Percentiles rank a stretch among this genome's conserved stretches.
Evolutionary conservation across 2,888 invertebrate species (phyloP).

Genomic region (Orthonevra nobilis): DNA sequence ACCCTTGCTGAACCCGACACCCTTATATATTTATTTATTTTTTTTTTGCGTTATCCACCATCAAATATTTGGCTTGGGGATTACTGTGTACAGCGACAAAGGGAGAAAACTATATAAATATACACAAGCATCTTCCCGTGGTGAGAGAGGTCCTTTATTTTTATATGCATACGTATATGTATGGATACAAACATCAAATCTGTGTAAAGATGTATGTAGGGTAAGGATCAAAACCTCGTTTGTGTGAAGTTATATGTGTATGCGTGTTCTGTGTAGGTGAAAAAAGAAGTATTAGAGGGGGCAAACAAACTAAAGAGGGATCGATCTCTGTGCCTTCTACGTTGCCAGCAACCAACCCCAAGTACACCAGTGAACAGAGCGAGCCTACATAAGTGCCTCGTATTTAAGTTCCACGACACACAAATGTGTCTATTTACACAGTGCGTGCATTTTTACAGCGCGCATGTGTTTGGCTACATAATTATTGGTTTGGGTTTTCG

Average conservation of each 20-base stretch:
- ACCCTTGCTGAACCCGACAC: conserved; percentile 25
- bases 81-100: background rate
- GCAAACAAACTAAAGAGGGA: conserved; percentile 38
- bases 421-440: conserved; percentile 53
- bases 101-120: background rate
- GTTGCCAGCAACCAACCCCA: conserved; percentile 39
- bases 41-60: conserved; percentile 6
- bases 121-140: background rate
- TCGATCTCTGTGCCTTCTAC: conserved; percentile 55
- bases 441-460: conserved; percentile 51
- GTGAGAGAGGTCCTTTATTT: conserved; percentile 26
- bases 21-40: too few species aligned
- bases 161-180: background rate
- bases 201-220: background rate
- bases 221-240: conserved; percentile 61
- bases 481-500: conserved; percentile 32
- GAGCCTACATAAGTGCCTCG: too few species aligned
- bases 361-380: conserved; percentile 2
- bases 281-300: conserved; percentile 10
- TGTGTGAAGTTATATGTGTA: conserved; percentile 10
- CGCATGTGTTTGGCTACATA: conserved; percentile 59
- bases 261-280: conserved; percentile 22
- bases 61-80: conserved; percentile 25
- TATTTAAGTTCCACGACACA: conserved; percentile 35
- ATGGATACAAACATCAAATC: too few species aligned